Percentiles rank a stretch among this genome's conserved stretches.
Conservation (phyloP, 2,113 vertebrate genomes). For the Phalacrocorax brasilianus region DNA sequence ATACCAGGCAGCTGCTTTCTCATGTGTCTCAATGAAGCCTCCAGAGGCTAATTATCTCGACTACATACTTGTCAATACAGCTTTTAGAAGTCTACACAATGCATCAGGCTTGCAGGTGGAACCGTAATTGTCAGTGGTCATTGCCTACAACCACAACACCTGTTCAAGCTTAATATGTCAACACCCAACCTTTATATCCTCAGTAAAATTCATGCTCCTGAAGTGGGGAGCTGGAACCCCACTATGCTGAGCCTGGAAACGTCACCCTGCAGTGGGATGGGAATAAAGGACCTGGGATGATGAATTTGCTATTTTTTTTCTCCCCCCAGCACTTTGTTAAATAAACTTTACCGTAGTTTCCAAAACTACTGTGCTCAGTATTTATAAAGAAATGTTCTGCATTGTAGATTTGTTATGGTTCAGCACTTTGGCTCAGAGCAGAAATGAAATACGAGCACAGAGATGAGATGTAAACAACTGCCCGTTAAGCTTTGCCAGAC, state of each 20-base stretch:
- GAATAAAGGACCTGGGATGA: neutral
- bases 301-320: neutral
- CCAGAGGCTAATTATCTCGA: constrained; percentile 7
- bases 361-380: neutral
- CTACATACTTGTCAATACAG: constrained; percentile 9
- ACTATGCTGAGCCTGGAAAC: neutral
- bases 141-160: constrained; percentile 12
- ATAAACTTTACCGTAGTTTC: neutral
- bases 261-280: neutral
- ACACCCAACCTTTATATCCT: neutral
- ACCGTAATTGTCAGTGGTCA: neutral
- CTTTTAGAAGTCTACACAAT: constrained; percentile 20
- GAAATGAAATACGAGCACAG: constrained; percentile 10
- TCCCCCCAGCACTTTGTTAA: neutral
- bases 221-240: neutral
- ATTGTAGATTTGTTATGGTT: neutral
- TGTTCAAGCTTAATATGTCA: neutral
- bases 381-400: constrained; percentile 11
- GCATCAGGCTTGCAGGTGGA: neutral
- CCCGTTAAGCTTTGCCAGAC: neutral
- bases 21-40: neutral
- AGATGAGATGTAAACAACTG: constrained; percentile 6
- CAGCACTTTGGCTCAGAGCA: neutral
- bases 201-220: constrained; percentile 24
- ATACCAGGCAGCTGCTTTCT: neutral